These are phyloP conservation scores for Scaptodrosophila lebanonensis DNA, from an alignment of 1,140 invertebrate genomes.

Conservation along the genomic window DNA sequence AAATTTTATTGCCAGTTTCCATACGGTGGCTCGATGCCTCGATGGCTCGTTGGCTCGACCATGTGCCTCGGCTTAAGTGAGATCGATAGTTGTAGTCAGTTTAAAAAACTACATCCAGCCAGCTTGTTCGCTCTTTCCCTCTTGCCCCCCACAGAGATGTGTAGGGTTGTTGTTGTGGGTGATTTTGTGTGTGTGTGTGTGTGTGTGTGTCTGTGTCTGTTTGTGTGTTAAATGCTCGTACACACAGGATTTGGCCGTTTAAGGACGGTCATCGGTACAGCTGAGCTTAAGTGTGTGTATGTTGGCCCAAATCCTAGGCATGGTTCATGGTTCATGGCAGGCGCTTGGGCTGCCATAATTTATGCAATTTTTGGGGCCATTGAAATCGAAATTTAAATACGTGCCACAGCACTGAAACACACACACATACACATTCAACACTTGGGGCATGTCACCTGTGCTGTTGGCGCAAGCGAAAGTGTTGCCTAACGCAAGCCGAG, in stretches of 20 bases:
- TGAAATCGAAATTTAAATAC: constrained; percentile 59
- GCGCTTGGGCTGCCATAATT: constrained; percentile 40
- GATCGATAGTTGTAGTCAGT: constrained; percentile 62
- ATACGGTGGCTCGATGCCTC: constrained; percentile 42
- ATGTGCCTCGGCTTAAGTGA: constrained; percentile 53
- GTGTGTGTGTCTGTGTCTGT: too few species aligned
- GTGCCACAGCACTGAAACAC: too few species aligned
- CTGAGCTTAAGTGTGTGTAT: constrained; percentile 36
- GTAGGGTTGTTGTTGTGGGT: too few species aligned
- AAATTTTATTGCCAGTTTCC: constrained; percentile 72
- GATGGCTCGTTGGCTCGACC: constrained; percentile 13
- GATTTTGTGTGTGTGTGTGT: too few species aligned
- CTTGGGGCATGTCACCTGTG: too few species aligned
- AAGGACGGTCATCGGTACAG: constrained; percentile 17
- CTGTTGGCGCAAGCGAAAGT: constrained; percentile 44
- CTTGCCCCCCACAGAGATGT: too few species aligned
- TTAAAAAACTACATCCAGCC: constrained; percentile 22
- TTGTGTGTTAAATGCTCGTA: background rate
- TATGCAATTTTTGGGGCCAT: constrained; percentile 56
- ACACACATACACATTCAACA: too few species aligned
- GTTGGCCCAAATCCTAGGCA: too few species aligned
- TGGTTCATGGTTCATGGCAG: too few species aligned
- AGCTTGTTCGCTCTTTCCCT: background rate
- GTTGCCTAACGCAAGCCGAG: too few species aligned
- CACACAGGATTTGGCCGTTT: constrained; percentile 1